These are phyloP conservation scores for Cheilosia variabilis DNA, from an alignment of 2,888 invertebrate species.

Conservation along the genomic window DNA sequence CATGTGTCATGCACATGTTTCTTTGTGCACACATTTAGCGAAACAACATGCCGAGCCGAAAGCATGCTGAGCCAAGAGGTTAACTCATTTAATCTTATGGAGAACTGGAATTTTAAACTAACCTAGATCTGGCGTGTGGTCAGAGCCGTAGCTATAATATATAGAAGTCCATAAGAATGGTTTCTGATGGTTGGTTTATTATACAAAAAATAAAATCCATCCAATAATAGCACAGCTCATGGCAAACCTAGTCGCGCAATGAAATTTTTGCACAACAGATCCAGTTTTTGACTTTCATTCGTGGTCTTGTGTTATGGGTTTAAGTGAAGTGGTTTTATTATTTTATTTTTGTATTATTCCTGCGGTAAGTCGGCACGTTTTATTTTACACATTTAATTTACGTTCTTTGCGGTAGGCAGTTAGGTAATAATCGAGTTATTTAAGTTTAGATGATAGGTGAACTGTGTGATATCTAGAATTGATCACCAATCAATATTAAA, in stretches of 20 bases:
- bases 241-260: not conserved
- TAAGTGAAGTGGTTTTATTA: not conserved
- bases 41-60: not conserved
- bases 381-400: not conserved
- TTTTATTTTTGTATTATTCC: not conserved
- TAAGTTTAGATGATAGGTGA: too few relatives aligned
- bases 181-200: slow-evolving; percentile 5
- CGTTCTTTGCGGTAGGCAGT: too few relatives aligned
- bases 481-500: too few relatives aligned
- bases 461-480: too few relatives aligned
- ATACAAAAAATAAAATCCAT: not conserved
- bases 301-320: not conserved
- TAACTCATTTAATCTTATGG: slow-evolving; percentile 39
- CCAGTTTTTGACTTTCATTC: not conserved
- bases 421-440: too few relatives aligned
- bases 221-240: slow-evolving; percentile 5
- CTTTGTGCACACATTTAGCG: not conserved
- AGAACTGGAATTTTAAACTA: slow-evolving; percentile 52
- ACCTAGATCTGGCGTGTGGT: slow-evolving; percentile 49
- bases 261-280: slow-evolving; percentile 13
- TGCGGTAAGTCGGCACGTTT: not conserved
- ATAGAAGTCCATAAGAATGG: slow-evolving; percentile 20
- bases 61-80: slow-evolving; percentile 26
- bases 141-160: slow-evolving; percentile 15
- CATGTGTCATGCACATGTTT: slow-evolving; percentile 68